Percentiles rank a stretch among this genome's conserved stretches.
Conservation (phyloP, 2,113 vertebrate species). For the Monarcha castaneiventris region DNA sequence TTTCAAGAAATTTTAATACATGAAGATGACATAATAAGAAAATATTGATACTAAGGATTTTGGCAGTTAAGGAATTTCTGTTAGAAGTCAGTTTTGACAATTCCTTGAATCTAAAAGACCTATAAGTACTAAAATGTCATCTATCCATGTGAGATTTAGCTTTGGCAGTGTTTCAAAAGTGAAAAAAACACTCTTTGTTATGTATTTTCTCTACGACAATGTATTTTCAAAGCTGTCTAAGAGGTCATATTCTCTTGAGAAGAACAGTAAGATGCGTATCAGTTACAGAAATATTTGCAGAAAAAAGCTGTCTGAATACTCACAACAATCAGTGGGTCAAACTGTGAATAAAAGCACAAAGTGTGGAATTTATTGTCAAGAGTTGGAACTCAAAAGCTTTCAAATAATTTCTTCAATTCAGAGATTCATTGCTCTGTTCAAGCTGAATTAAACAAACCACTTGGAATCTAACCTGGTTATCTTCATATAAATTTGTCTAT, state of each 20-base stretch:
- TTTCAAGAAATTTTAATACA: slow-evolving; percentile 38
- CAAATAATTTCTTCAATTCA: slow-evolving; percentile 12
- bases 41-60: slow-evolving; percentile 19
- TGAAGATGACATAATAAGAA: slow-evolving; percentile 32
- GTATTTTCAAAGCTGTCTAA: slow-evolving; percentile 33
- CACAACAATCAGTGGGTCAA: slow-evolving; percentile 17
- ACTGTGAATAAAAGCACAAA: not conserved
- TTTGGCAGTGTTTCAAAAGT: slow-evolving; percentile 59
- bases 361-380: not conserved
- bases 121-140: slow-evolving; percentile 56
- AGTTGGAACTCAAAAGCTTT: not conserved
- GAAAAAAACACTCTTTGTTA: slow-evolving; percentile 15
- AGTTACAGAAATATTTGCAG: not conserved
- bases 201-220: slow-evolving; percentile 7
- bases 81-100: slow-evolving; percentile 56
- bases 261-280: not conserved
- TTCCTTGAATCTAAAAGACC: slow-evolving; percentile 53
- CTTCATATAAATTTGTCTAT: not conserved
- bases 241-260: slow-evolving; percentile 7
- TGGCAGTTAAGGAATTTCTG: slow-evolving; percentile 23
- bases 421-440: not conserved
- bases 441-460: slow-evolving; percentile 6
- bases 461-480: not conserved
- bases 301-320: not conserved
- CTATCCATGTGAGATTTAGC: slow-evolving; percentile 47